Conservation (phyloP, 2,797 vertebrate species). For the Myotis vivesi region DNA sequence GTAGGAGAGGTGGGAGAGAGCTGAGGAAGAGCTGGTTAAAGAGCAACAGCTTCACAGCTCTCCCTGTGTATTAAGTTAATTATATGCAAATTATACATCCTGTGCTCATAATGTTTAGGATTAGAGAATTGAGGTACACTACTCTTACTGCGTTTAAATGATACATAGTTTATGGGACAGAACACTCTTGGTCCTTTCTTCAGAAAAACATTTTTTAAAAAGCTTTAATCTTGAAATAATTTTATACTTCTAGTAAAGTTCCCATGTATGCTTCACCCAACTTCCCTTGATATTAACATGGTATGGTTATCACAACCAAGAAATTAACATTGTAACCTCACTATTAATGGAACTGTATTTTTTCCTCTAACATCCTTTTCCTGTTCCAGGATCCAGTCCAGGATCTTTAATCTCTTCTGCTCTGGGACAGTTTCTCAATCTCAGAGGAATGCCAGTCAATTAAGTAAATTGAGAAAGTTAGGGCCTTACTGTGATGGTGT, state of each 20-base stretch:
- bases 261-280: neutral
- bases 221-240: constrained; percentile 26
- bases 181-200: neutral
- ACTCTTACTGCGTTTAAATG: neutral
- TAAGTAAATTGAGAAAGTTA: neutral
- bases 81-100: neutral
- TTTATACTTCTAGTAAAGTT: neutral
- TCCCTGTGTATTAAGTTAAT: neutral
- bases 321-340: neutral
- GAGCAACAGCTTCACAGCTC: neutral
- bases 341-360: neutral
- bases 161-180: neutral
- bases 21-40: neutral
- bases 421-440: neutral
- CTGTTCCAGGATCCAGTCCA: neutral
- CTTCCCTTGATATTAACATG: neutral
- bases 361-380: neutral
- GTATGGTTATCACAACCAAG: neutral
- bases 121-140: neutral
- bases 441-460: neutral
- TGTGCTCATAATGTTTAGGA: neutral
- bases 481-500: neutral
- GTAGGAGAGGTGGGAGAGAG: neutral
- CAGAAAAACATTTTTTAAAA: neutral
- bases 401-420: neutral